phyloP scores from a whole-genome alignment of 2,888 invertebrate species.

The Rotaria sp. region DNA sequence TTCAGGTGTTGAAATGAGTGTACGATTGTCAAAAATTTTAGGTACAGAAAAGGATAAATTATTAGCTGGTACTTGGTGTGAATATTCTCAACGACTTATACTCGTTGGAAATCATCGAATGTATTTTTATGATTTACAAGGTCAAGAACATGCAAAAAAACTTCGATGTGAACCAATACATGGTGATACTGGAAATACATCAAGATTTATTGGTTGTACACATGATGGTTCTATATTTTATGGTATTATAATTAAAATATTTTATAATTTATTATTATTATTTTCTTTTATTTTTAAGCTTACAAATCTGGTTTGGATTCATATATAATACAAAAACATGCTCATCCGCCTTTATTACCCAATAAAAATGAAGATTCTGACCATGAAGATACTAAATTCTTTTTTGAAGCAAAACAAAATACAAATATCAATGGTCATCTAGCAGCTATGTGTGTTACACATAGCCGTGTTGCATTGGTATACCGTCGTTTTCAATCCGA shows the following conservation, averaged over 20 bases:
- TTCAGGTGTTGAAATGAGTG: background rate
- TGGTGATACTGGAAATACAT: background rate
- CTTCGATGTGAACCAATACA: background rate
- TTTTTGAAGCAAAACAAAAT: background rate
- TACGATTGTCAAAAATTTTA: background rate
- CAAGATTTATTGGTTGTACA: background rate
- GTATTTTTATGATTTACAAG: background rate
- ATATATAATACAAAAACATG: background rate
- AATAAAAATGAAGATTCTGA: background rate
- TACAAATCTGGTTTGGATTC: background rate
- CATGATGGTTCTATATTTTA: background rate
- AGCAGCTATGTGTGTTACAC: background rate
- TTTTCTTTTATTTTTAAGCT: background rate
- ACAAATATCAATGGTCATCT: background rate
- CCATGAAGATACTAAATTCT: background rate
- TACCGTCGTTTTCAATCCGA: background rate
- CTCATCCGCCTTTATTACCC: background rate
- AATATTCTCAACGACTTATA: background rate
- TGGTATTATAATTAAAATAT: background rate
- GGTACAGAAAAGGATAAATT: background rate
- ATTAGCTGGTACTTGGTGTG: conserved; percentile 10
- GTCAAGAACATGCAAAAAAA: background rate
- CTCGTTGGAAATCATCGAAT: background rate
- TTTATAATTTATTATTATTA: background rate
- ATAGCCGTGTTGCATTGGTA: background rate